Base-by-base conservation (phyloP, 1,140 invertebrate species). In the Luehdorfia chinensis region DNA sequence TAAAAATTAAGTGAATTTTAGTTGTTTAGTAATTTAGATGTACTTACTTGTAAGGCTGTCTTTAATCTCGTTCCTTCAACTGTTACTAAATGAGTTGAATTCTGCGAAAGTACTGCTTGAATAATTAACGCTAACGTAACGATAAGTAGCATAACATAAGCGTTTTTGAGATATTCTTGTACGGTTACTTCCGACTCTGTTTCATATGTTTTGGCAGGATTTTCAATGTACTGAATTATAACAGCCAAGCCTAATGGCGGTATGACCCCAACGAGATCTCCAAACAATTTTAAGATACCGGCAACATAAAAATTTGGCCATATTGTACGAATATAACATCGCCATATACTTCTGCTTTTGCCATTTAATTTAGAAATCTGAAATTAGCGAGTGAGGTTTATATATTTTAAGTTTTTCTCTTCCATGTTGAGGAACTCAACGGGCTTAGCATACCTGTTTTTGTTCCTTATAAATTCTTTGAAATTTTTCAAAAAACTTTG, bases 51-150 rank as follows among this genome's bases (percentile, higher is more conserved):
- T 53, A 96, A 86, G 39, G 94, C 92, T 27, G 91, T 92, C 85
- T 94, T 93, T 32, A 95, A 88, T 63, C 93, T 90, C 45, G 94
- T 94, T 37, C 94, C 94, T 84, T 94, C 93, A 41, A 94, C 90
- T 47, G 93, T 94, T 6, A 95, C 89, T 27, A 96, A 86, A 78
- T 95, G 94, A 47, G 94, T 94, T 8, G 94, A 94, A 44, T 93
- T 91, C 87, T 97, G 95, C n/a, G 94, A 94, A 34, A 96, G 87
- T 15, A 92, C 92, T 51, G 92, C 93, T 84, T 96, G 94, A 11
- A 92, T 83, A 23, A 96, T 66, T 4, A 91, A 89, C n/a, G 92
- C 89, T 7, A 95, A 43, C 12, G 96, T 90, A 23, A 95, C 89
- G 7, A 95, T 70, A 33, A 92, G 75, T 14, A 93, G 90, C 85